A percentile compares a stretch with the other conserved stretches of the same genome.
Evolutionary conservation across 1,140 invertebrate genomes (phyloP).

Genomic region (Oncopodura yosiiana): DNA sequence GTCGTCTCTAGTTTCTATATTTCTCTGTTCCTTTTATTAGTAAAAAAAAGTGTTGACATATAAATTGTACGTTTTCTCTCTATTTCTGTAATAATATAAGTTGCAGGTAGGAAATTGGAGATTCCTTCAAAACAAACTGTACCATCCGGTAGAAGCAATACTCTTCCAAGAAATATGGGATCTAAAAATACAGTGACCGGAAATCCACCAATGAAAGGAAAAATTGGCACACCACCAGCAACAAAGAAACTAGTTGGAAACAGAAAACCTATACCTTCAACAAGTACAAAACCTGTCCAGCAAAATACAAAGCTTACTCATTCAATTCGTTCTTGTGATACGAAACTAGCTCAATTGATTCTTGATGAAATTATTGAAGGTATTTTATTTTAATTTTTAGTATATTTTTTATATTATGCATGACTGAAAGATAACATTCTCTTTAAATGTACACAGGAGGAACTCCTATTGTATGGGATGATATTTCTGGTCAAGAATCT

Average conservation of each 20-base stretch:
- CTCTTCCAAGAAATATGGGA: constrained; percentile 69
- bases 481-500: constrained; percentile 81
- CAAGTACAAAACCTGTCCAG: constrained; percentile 25
- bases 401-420: too few species aligned
- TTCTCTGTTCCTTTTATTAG: too few species aligned
- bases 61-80: too few species aligned
- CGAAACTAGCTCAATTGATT: constrained; percentile 75
- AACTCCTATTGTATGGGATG: constrained; percentile 76
- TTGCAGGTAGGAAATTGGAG: constrained; percentile 18
- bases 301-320: constrained; percentile 38
- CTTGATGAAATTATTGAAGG: constrained; percentile 64
- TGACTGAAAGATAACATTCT: too few species aligned
- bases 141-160: constrained; percentile 56
- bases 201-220: constrained; percentile 8
- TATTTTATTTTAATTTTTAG: too few species aligned
- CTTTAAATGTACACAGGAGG: too few species aligned
- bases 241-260: constrained; percentile 19
- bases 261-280: constrained; percentile 7
- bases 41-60: too few species aligned
- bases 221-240: constrained; percentile 20
- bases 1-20: too few species aligned
- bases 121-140: constrained; percentile 9
- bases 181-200: constrained; percentile 44
- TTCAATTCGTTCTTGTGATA: constrained; percentile 49
- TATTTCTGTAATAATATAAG: too few species aligned